Evolutionary conservation across 2,888 invertebrate genomes (phyloP), one percentile per base, ranked within the genome.

Genomic region (Baronia brevicornis): DNA sequence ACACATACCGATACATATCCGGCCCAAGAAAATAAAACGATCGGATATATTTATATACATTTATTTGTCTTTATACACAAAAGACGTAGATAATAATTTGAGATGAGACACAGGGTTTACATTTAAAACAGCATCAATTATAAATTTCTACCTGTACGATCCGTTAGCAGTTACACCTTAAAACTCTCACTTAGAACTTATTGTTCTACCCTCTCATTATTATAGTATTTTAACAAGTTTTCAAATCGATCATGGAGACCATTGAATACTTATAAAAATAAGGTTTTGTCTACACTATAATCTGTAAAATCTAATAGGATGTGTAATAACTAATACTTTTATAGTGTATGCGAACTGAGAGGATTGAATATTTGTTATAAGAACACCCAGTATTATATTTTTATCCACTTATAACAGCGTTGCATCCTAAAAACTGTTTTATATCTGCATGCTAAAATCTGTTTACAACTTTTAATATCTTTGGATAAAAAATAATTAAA

Each of bases 11-110:
- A 11, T 8, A 10, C 3, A 4, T 17, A n/a, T 19, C 12, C 2
- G 10, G n/a, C 9, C 6, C 11, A 12, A 3, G 3, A 4, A 5
- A 29, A 39, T 43, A 14, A 43, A 29, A 41, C 15, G 15, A 1
- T 9, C 6, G 11, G 22, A 21, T 9, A 36, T 39, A 44, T 36
- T 41, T 47, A 54, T 49, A 45, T 51, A 54, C 53, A 52, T 54
- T 48, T 54, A 54, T 48, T 54, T 42, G 47, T 54, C 50, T 54
- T 47, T 46, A 47, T 44, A 46, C 40, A 43, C 28, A 41, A 44
- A 44, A 45, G 36, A 44, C 33, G 21, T 33, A 38, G 33, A 44
- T 33, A 38, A 40, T 36, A 34, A 32, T 44, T 39, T 25, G 29
- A 35, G 35, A 39, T 31, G 31, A 27, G 19, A 24, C 32, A 26